These are phyloP conservation scores for Omphaloscelis lunosa DNA, from an alignment of 2,888 invertebrate species.

Conservation along the genomic window DNA sequence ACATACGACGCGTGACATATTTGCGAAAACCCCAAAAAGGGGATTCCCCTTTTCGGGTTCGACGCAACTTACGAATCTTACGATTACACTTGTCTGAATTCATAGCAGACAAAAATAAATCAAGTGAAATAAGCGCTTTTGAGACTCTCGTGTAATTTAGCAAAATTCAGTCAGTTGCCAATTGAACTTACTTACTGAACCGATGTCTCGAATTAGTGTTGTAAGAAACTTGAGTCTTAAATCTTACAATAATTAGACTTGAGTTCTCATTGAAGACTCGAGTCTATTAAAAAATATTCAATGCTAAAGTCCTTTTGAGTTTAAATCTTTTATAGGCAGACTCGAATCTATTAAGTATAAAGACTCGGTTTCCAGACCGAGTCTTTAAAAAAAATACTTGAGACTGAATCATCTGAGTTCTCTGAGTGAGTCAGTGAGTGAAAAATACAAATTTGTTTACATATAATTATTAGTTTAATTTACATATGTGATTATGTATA, in stretches of 20 bases:
- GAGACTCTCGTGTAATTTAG: background rate
- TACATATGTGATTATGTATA: background rate
- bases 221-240: background rate
- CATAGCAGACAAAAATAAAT: background rate
- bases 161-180: background rate
- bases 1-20: background rate
- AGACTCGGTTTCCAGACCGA: too few species aligned
- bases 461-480: too few species aligned
- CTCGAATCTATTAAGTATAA: too few species aligned
- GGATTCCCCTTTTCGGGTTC: background rate
- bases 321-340: too few species aligned
- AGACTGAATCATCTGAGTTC: too few species aligned
- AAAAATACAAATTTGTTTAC: too few species aligned
- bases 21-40: background rate
- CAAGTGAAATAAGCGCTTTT: background rate
- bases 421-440: too few species aligned
- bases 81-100: background rate
- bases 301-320: too few species aligned
- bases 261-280: background rate
- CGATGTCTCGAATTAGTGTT: background rate
- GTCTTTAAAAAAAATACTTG: too few species aligned
- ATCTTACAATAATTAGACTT: background rate
- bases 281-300: too few species aligned
- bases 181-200: background rate
- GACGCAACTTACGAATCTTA: background rate